Conservation (phyloP, 2,888 invertebrate genomes). For the Resseliella maxima region DNA sequence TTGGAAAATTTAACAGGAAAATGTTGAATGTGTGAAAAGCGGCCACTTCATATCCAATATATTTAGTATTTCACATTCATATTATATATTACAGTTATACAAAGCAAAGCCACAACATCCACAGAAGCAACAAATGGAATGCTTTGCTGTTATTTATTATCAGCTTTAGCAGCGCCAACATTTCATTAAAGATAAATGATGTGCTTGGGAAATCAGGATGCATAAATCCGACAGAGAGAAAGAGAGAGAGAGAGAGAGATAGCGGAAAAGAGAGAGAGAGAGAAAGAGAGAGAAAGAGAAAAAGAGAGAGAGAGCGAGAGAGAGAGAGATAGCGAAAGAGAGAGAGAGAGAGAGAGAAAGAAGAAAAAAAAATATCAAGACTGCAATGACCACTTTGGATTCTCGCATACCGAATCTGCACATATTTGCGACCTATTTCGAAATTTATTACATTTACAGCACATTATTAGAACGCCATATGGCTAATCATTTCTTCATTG, state of each 20-base stretch:
- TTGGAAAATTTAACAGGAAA: no score
- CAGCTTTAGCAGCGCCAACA: constrained; percentile 38
- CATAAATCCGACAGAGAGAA: not conserved
- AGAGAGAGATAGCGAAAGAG: no score
- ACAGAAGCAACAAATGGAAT: constrained; percentile 42
- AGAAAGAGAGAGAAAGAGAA: not conserved
- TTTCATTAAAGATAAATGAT: constrained; percentile 48
- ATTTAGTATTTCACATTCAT: not conserved
- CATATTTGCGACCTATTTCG: constrained; percentile 32
- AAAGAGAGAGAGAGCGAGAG: not conserved
- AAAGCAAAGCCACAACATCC: not conserved
- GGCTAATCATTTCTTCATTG: constrained; percentile 38
- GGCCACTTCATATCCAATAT: not conserved
- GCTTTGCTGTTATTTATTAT: constrained; percentile 43
- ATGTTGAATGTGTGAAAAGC: no score
- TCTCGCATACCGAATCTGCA: not conserved
- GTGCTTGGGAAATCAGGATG: constrained; percentile 8
- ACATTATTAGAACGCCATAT: constrained; percentile 43
- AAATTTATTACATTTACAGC: not conserved
- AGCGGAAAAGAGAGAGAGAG: not conserved
- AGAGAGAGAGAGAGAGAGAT: not conserved
- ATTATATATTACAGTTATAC: not conserved
- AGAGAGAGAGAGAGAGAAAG: not conserved
- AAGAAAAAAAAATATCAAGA: not conserved
- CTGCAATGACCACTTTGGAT: constrained; percentile 6